Base-by-base conservation (phyloP, 2,797 vertebrate species). In the Danio albolineatus region DNA sequence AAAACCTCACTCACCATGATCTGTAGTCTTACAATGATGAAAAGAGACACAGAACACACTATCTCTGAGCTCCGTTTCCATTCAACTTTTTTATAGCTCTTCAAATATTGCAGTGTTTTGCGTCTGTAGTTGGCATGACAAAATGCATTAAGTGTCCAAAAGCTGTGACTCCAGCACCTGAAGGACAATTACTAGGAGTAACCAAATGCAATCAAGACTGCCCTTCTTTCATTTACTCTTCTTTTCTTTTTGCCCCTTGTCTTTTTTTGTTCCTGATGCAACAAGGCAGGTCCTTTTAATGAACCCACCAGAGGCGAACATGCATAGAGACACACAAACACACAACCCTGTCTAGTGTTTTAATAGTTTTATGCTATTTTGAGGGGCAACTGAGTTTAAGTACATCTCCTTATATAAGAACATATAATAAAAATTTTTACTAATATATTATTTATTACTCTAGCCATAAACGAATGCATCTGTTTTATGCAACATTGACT, bases 51-150 rank as follows among this genome's bases (percentile, higher is more conserved):
- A 41, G 64, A 16, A 76, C 38, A 76, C 60, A 44, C 19, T 62
- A 38, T 10, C 36, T 75, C 59, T 51, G 17, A 75, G 13, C 46
- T 14, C 5, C 28, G 62, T 49, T 46, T 61, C 36, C 43, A 19
- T 14, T 28, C 10, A 16, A 17, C 57, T 51, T 48, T 48, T 65
- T 41, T 41, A 10, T 41, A 43, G 44, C 19, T 14, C 44, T 54
- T 54, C 60, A 36, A 7, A 17, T 12, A 16, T 54, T 44, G 39
- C 10, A 38, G 14, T 39, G 53, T 56, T 54, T 28, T 57, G 51
- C 46, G 21, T 51, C n/a, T 51, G 72, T 48, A 36, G 57, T 79
- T 83, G 73, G 39, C 54, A 84, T 78, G 72, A 78, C 61, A 41
- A 71, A 79, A 67, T 49, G n/a, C 44, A 57, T 73, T 74, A 74